These are phyloP conservation scores for Phrynocephalus guinanensis DNA, from an alignment of 2,797 vertebrate genomes.

Conservation along the genomic window DNA sequence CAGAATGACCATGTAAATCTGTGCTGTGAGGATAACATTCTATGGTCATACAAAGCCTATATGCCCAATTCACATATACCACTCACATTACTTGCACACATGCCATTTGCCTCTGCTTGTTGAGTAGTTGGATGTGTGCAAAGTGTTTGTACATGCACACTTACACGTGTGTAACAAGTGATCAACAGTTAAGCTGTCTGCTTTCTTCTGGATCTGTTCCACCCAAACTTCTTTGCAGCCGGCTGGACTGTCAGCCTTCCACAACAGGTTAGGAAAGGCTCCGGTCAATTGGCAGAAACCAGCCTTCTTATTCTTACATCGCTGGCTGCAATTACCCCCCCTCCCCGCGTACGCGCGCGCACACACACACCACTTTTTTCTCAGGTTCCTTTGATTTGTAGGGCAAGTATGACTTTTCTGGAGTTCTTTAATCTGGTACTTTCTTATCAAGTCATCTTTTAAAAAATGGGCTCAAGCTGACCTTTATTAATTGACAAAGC, in stretches of 20 bases:
- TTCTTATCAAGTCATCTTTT: not conserved
- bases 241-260: not conserved
- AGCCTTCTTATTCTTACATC: not conserved
- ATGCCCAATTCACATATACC: not conserved
- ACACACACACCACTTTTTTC: no score
- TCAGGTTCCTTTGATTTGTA: not conserved
- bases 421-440: not conserved
- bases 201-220: not conserved
- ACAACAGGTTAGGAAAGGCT: not conserved
- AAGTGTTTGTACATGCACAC: not conserved
- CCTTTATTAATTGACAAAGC: no score
- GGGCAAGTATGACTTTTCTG: not conserved
- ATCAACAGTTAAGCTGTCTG: not conserved
- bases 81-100: not conserved
- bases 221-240: not conserved
- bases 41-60: not conserved
- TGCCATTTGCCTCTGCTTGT: not conserved
- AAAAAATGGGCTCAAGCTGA: not conserved
- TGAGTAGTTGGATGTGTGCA: not conserved
- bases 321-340: not conserved
- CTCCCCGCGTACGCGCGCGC: accelerated
- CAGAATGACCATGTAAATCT: not conserved
- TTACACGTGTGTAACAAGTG: not conserved
- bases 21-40: not conserved
- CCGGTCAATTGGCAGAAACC: not conserved